Conservation (phyloP, 2,888 invertebrate species). For the Meteorus cinctellus region DNA sequence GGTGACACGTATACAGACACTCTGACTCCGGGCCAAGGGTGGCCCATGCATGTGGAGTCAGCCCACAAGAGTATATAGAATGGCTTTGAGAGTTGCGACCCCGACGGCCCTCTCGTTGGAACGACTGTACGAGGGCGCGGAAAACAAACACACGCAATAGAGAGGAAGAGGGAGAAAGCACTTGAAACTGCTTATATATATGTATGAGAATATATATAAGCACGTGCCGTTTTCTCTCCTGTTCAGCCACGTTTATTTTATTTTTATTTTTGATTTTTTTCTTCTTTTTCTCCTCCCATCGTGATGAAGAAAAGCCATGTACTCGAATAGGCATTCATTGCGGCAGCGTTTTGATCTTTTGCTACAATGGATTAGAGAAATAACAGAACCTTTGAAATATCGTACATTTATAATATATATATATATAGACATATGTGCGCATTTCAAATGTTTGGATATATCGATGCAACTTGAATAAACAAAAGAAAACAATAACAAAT, state of each 20-base stretch:
- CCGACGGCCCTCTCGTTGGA: constrained; percentile 45
- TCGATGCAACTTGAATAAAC: not conserved
- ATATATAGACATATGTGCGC: not conserved
- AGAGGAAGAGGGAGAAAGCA: constrained; percentile 31
- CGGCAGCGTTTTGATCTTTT: constrained; percentile 59
- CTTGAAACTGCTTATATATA: constrained; percentile 18
- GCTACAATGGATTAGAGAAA: constrained; percentile 61
- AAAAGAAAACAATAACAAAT: not conserved
- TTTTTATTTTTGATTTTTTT: constrained; percentile 42
- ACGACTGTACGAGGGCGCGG: constrained; percentile 50
- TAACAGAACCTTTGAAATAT: constrained; percentile 22
- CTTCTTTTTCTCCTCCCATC: constrained; percentile 32
- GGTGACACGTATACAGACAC: constrained; percentile 38
- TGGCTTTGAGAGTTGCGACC: constrained; percentile 60
- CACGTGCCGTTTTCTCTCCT: constrained; percentile 46
- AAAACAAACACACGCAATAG: constrained; percentile 60
- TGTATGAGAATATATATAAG: not conserved
- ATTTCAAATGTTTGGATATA: not conserved
- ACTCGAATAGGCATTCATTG: constrained; percentile 49
- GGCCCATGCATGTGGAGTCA: constrained; percentile 24
- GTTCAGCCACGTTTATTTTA: constrained; percentile 44
- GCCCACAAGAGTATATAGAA: constrained; percentile 50
- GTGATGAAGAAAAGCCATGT: constrained; percentile 44
- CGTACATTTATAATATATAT: not conserved
- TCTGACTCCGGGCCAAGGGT: not conserved